A percentile compares a stretch with the other conserved stretches of the same genome.
Conservation (phyloP, 2,113 vertebrate genomes). For the Aldabrachelys gigantea region DNA sequence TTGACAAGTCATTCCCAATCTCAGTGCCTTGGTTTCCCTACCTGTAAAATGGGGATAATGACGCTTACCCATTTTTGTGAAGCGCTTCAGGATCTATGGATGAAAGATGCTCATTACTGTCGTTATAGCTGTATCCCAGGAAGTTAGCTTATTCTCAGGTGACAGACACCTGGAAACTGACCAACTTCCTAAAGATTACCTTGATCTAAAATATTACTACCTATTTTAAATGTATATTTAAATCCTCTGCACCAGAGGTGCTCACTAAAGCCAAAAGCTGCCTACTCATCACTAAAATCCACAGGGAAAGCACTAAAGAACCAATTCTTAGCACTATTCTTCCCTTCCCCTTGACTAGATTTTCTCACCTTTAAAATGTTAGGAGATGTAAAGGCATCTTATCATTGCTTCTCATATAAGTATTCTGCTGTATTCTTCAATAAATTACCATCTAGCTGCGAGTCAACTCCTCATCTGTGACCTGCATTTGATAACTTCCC, state of each 20-base stretch:
- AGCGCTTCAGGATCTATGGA: not conserved
- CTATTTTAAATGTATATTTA: not conserved
- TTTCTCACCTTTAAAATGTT: not conserved
- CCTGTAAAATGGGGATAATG: not conserved
- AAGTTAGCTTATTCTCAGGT: not conserved
- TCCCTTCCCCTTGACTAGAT: not conserved
- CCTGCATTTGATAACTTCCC: constrained; percentile 26
- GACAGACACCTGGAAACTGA: not conserved
- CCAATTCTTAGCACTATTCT: not conserved
- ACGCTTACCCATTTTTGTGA: not conserved
- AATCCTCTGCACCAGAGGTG: no score
- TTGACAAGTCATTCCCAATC: not conserved
- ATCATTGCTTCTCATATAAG: constrained; percentile 44
- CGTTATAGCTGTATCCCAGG: not conserved
- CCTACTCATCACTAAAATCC: not conserved
- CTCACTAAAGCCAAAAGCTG: not conserved
- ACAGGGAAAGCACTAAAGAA: not conserved
- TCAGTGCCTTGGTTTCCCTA: not conserved
- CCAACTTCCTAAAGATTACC: not conserved
- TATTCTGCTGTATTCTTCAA: constrained; percentile 53
- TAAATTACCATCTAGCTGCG: constrained; percentile 10
- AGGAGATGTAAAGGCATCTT: not conserved
- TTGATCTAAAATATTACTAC: not conserved
- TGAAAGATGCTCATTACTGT: not conserved
- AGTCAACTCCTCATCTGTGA: constrained; percentile 45